Evolutionary conservation across 2,113 vertebrate genomes (phyloP), one percentile per base, ranked within the genome.

Genomic region (Ceyx melanurus): DNA sequence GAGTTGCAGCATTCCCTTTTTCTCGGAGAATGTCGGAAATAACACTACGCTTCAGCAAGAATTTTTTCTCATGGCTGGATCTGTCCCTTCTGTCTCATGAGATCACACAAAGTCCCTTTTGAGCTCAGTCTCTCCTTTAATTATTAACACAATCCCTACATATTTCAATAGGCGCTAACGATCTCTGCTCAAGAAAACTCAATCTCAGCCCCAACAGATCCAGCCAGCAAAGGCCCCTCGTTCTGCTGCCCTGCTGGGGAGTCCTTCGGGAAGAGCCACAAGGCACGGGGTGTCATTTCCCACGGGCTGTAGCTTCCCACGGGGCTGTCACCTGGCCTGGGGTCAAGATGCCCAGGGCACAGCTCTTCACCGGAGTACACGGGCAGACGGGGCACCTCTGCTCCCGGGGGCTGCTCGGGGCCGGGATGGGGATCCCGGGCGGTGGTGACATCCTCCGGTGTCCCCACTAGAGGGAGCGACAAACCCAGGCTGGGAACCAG

Each of bases 391-490:
- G 16, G 58, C 3, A 9, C 15, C 31, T 2, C 5, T 3, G 61
- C 10, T 68, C 48, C 60, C 25, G 31, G 60, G 40, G 46, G 67
- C 31, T 31, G 54, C 86, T 68, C 76, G 18, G 45, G 42, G 88
- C 58, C 42, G 56, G 29, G 15, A 14, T 14, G 54, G 53, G 64
- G 17, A 42, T 61, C 13, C 73, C 42, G 60, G 60, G 42, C 9
- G 9, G 14, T 17, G 19, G 56, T 15, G 94, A 58, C 84, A 83
- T 78, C 87, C 42, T 48, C 29, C 77, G 10, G 12, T 2, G 76
- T 92, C 70, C 91, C 95, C 95, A 16, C 95, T 96, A 96, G 94
- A 92, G 90, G 95, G 95, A 86, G 95, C 93, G 92, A 60, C 91
- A 90, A 53, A 92, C 56, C 83, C 91, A 87, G 88, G 13, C 78